These are phyloP conservation scores for Synanthedon myopaeformis DNA, from an alignment of 2,888 invertebrate genomes.

Conservation along the genomic window DNA sequence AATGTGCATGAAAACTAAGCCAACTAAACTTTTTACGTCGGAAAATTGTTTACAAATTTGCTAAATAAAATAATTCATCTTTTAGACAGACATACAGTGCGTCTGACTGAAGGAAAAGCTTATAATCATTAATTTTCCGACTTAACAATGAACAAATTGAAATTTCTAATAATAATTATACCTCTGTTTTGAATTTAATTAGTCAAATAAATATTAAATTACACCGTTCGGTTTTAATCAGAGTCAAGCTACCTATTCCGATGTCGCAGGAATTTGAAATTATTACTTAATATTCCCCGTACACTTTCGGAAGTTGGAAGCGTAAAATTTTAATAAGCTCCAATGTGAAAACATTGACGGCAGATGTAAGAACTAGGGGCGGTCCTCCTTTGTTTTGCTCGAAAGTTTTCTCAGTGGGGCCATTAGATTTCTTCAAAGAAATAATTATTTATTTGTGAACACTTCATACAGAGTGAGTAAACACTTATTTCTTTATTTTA, in stretches of 20 bases:
- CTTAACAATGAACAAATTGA: too few relatives aligned
- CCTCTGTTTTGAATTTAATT: background rate
- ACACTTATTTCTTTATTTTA: too few relatives aligned
- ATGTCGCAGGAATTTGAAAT: conserved; percentile 3
- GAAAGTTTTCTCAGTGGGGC: conserved; percentile 17
- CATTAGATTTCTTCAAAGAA: conserved; percentile 14
- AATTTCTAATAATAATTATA: too few relatives aligned
- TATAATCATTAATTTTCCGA: too few relatives aligned
- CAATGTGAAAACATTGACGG: conserved; percentile 39
- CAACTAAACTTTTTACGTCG: too few relatives aligned
- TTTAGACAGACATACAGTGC: too few relatives aligned
- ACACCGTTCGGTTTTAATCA: background rate
- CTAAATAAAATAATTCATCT: too few relatives aligned
- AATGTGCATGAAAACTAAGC: too few relatives aligned
- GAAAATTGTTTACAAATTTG: too few relatives aligned
- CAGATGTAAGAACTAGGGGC: conserved; percentile 14
- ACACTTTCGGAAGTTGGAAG: conserved; percentile 17
- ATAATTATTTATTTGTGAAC: too few relatives aligned
- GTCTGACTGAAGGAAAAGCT: too few relatives aligned
- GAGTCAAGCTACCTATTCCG: conserved; percentile 2
- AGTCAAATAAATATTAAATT: background rate
- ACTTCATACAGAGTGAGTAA: too few relatives aligned
- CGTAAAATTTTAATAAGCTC: conserved; percentile 42
- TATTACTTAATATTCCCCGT: conserved; percentile 4
- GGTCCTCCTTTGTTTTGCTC: background rate